Percentiles rank a stretch among this genome's conserved stretches.
Evolutionary conservation across 2,113 vertebrate species (phyloP).

Genomic region (Malurus elegans): DNA sequence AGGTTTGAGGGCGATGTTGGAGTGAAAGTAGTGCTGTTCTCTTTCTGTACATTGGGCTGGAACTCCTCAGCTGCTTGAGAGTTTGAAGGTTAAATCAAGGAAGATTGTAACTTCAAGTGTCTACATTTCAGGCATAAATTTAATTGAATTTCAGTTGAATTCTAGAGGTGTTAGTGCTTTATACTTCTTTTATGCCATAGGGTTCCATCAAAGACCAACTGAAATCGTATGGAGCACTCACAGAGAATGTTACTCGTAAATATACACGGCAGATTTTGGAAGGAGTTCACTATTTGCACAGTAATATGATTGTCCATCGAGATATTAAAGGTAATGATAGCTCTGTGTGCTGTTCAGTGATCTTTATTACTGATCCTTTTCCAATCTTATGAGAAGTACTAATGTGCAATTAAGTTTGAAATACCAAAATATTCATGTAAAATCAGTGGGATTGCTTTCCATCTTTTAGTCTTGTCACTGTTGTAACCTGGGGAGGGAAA

Average conservation of each 20-base stretch:
- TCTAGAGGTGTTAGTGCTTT: not conserved
- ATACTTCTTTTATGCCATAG: constrained; percentile 63
- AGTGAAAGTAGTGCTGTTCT: not conserved
- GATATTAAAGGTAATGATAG: constrained; percentile 93
- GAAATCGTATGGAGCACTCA: constrained; percentile 95
- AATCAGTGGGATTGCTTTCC: not conserved
- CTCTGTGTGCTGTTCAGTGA: not conserved
- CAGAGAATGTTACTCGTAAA: constrained; percentile 95
- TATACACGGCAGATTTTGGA: constrained; percentile 97
- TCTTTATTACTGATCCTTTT: not conserved
- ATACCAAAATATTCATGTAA: not conserved
- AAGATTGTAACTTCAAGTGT: not conserved
- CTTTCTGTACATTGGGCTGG: not conserved
- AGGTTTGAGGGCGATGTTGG: not conserved
- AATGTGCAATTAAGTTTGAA: not conserved
- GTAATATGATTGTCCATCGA: constrained; percentile 99
- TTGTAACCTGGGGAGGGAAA: not conserved
- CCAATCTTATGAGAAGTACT: not conserved
- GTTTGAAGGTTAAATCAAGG: not conserved
- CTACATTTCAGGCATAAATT: not conserved
- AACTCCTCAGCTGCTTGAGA: not conserved
- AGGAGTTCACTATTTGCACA: constrained; percentile 97
- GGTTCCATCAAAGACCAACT: constrained; percentile 98
- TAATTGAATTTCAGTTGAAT: not conserved
- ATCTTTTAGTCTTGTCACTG: not conserved